phyloP scores from a whole-genome alignment of 2,888 invertebrate species.

The Helobdella robusta region DNA sequence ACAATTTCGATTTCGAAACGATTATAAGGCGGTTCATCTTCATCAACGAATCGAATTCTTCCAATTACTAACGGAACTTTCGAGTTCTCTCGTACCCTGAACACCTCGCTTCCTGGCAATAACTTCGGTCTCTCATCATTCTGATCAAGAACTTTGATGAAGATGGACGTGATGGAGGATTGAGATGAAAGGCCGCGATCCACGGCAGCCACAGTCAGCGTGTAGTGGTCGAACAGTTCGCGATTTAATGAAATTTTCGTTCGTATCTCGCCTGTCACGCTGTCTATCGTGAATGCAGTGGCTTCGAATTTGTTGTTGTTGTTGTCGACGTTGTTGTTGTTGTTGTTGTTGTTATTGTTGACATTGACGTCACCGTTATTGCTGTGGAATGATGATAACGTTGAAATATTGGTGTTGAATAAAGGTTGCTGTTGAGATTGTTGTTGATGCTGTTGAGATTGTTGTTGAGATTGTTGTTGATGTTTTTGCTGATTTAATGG shows the following conservation, averaged over 20 bases:
- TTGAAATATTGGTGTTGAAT: too few relatives aligned
- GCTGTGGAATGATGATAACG: too few relatives aligned
- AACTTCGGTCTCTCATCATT: slow-evolving; percentile 26
- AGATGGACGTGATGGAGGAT: not conserved
- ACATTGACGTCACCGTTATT: too few relatives aligned
- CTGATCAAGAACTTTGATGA: slow-evolving; percentile 24
- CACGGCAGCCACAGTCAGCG: slow-evolving; percentile 16
- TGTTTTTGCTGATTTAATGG: too few relatives aligned
- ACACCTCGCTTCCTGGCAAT: slow-evolving; percentile 1
- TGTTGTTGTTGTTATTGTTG: too few relatives aligned
- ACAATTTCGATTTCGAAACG: not conserved
- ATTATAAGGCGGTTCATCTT: slow-evolving; percentile 11
- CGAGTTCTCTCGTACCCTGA: slow-evolving; percentile 5
- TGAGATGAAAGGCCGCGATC: slow-evolving; percentile 13
- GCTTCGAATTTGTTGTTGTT: too few relatives aligned
- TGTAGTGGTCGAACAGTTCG: slow-evolving; percentile 57
- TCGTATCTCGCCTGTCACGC: slow-evolving; percentile 40
- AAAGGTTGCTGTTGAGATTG: too few relatives aligned
- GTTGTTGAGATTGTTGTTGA: too few relatives aligned
- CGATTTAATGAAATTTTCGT: slow-evolving; percentile 54
- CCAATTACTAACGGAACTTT: not conserved
- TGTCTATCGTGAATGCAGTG: slow-evolving; percentile 44
- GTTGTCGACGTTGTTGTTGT: too few relatives aligned
- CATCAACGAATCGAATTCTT: slow-evolving; percentile 10
- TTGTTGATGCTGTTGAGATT: too few relatives aligned